Evolutionary conservation across 2,888 invertebrate species (phyloP), one percentile per base, ranked within the genome.

Genomic region (Hydropsyche betteni): DNA sequence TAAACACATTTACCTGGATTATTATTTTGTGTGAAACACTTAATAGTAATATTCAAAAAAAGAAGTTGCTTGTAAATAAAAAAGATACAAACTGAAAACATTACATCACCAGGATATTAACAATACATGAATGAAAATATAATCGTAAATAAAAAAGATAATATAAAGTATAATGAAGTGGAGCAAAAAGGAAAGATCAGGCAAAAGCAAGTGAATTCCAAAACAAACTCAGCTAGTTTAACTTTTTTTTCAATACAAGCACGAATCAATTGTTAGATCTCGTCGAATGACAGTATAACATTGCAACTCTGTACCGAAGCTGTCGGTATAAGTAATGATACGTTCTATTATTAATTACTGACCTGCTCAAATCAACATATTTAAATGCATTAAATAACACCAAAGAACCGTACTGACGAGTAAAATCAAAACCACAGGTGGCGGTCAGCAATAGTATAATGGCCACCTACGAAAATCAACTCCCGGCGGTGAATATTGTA

Each of bases 151-250:
- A 36, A 64, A 33, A 36, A 64, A 61, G 7, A 64, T 64, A 14
- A 58, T 24, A 14, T n/a, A 24, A 24, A 24, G 24, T 24, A 24
- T 24, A 16, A 24, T 58, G 34, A 52, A 34, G 5, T 34, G 68
- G 64, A 71, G 69, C 58, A 36, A 68, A 44, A 68, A 69, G 68
- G 72, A 24, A 76, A 75, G 50, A 76, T 51, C 51, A 75, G 68
- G 75, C 78, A 52, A 78, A 78, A 78, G 78, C 78, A 74, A 78
- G 69, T 76, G 75, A 76, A 76, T 75, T 68, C 75, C 76, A 76
- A 77, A 78, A 72, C 72, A 72, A 72, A 72, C 58, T 58, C 58
- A 72, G 52, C 72, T 72, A 72, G 58, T 72, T 72, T 14, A 72
- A 61, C n/a, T 36, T 34, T 72, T 38, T 44, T 12, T 55, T 58